Percentiles rank a stretch among this genome's conserved stretches.
phyloP scores from a whole-genome alignment of 2,113 vertebrate species.

The Marmota monax region DNA sequence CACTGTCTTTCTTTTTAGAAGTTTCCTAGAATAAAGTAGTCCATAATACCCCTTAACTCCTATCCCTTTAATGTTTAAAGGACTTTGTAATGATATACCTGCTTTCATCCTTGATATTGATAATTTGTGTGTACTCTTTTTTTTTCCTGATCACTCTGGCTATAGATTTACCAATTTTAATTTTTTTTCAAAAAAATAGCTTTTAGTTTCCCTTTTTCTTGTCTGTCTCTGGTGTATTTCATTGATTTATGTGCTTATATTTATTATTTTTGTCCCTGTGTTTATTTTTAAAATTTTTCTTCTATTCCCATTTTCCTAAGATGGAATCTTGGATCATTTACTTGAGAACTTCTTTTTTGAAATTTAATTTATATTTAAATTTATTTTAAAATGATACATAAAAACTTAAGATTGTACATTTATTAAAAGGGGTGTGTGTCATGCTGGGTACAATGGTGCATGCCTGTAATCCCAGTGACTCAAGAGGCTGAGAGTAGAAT shows the following conservation, averaged over 20 bases:
- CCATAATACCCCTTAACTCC: conserved; percentile 1
- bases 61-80: neutral
- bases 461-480: too few relatives aligned
- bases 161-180: conserved; percentile 22
- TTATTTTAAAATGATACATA: neutral
- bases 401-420: neutral
- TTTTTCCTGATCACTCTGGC: neutral
- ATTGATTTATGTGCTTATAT: neutral
- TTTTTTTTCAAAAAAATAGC: neutral
- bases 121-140: neutral
- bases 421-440: too few relatives aligned
- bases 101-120: neutral
- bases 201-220: conserved; percentile 31
- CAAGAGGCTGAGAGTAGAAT: too few relatives aligned
- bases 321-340: neutral
- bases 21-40: conserved; percentile 9
- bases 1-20: conserved; percentile 34
- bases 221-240: neutral
- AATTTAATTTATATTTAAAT: neutral
- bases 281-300: neutral
- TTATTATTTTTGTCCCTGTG: conserved; percentile 6
- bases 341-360: neutral
- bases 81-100: neutral
- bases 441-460: too few relatives aligned
- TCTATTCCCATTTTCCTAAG: neutral